Evolutionary conservation across 2,797 vertebrate genomes (phyloP).

Genomic region (Rhabdomys pumilio): DNA sequence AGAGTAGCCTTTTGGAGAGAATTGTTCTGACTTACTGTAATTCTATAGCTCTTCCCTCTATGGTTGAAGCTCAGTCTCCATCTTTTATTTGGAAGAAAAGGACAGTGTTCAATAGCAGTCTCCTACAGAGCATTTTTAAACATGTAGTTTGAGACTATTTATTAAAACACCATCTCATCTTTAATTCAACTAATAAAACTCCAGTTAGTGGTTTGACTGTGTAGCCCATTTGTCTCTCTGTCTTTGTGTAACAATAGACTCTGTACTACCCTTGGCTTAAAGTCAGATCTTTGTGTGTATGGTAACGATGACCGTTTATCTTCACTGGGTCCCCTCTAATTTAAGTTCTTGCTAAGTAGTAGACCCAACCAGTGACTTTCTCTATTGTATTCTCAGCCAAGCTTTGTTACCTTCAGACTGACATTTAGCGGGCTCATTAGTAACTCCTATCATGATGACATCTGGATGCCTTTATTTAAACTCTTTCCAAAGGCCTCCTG

Average conservation of each 20-base stretch:
- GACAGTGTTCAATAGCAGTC: conserved; percentile 39
- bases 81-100: conserved; percentile 63
- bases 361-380: conserved; percentile 59
- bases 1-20: background rate
- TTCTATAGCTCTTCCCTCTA: background rate
- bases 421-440: conserved; percentile 18
- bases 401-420: conserved; percentile 43
- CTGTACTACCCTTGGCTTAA: conserved; percentile 45
- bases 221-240: conserved; percentile 59
- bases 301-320: conserved; percentile 51
- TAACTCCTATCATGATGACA: background rate
- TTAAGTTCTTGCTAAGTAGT: conserved; percentile 64
- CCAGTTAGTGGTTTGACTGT: conserved; percentile 48
- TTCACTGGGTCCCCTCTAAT: conserved; percentile 65
- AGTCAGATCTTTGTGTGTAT: conserved; percentile 7
- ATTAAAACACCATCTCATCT: conserved; percentile 48
- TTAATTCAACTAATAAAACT: conserved; percentile 62
- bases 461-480: background rate
- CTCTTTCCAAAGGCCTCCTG: conserved; percentile 27
- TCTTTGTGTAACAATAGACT: conserved; percentile 48
- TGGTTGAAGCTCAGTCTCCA: conserved; percentile 1
- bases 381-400: conserved; percentile 68
- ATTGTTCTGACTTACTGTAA: conserved; percentile 35
- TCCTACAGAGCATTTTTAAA: conserved; percentile 52
- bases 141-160: conserved; percentile 65